Evolutionary conservation across 2,797 vertebrate genomes (phyloP), one percentile per base, ranked within the genome.

Genomic region (Helarctos malayanus): DNA sequence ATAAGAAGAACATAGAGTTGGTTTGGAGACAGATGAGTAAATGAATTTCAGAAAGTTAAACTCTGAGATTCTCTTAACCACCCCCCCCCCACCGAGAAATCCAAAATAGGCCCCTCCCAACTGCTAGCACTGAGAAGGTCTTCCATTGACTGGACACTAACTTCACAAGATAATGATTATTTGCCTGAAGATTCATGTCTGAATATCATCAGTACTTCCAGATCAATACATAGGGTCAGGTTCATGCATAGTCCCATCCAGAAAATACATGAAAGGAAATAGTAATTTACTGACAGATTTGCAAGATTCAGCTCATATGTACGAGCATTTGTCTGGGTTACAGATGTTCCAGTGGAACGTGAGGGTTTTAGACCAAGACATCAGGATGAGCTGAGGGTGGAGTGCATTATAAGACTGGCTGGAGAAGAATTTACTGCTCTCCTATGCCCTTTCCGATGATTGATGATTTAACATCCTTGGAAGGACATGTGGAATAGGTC

Each of bases 131-230:
- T 15, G 12, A 35, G 29, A 71, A 52, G 29, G 4, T 32, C 5
- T 71, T 47, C n/a, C 15, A 6, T 25, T 7, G 16, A 16, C 57
- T 81, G 35, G 32, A n/a, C 32, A 75, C 32, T 49, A 1, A 19
- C 1, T 45, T 80, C 19, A 8, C 4, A 21, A 68, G 49, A 54
- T 21, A 47, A n/a, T 0, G 2, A 79, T 82, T 59, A 29, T 52
- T 94, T 86, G 41, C 25, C 61, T 56, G 32, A 61, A 21, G 57
- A 76, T 83, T 63, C 85, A 79, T 41, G n/a, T 27, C 32, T 71
- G 73, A 35, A 6, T 27, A 21, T 81, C 45, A 5, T 41, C 14
- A 25, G 45, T 61, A 56, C 13, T 88, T 91, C 38, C 29, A 47
- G 41, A 63, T 73, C 65, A 63, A 56, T 61, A 47, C 38, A 21